A percentile compares a stretch with the other conserved stretches of the same genome.
These are phyloP conservation scores for Riptortus pedestris DNA, from an alignment of 1,140 invertebrate genomes.

Conservation along the genomic window DNA sequence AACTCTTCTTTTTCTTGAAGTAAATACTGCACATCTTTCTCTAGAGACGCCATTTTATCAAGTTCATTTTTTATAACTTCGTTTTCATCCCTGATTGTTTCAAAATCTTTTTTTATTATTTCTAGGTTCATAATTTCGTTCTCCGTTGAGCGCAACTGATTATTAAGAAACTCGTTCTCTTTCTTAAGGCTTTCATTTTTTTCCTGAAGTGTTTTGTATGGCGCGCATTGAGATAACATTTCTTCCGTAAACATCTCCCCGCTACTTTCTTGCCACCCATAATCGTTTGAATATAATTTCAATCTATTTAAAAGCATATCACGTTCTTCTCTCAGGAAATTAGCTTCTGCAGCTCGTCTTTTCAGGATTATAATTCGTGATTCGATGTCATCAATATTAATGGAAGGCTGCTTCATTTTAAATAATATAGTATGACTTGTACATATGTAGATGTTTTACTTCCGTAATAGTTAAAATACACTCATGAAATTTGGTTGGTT, in stretches of 20 bases:
- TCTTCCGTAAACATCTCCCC: not conserved
- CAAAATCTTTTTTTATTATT: not conserved
- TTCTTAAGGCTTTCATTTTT: not conserved
- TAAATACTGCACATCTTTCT: not conserved
- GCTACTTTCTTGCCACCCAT: not conserved
- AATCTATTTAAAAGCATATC: constrained; percentile 3
- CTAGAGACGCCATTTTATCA: not conserved
- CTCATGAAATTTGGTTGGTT: too few relatives aligned
- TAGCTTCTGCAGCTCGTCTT: constrained; percentile 3
- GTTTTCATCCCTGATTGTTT: not conserved
- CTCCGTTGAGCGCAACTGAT: not conserved
- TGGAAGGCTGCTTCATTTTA: too few relatives aligned
- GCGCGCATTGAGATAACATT: not conserved
- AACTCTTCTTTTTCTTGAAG: not conserved
- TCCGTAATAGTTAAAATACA: too few relatives aligned
- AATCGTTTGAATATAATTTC: not conserved
- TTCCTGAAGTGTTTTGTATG: not conserved
- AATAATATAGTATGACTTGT: too few relatives aligned
- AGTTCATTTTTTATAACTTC: not conserved
- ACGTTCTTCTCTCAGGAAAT: constrained; percentile 4
- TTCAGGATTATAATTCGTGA: not conserved
- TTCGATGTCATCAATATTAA: not conserved
- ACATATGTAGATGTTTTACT: too few relatives aligned
- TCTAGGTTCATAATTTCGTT: not conserved
- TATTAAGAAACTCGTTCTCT: not conserved